These are phyloP conservation scores for Micoletzkya japonica DNA, from an alignment of 2,888 invertebrate species.

Conservation along the genomic window DNA sequence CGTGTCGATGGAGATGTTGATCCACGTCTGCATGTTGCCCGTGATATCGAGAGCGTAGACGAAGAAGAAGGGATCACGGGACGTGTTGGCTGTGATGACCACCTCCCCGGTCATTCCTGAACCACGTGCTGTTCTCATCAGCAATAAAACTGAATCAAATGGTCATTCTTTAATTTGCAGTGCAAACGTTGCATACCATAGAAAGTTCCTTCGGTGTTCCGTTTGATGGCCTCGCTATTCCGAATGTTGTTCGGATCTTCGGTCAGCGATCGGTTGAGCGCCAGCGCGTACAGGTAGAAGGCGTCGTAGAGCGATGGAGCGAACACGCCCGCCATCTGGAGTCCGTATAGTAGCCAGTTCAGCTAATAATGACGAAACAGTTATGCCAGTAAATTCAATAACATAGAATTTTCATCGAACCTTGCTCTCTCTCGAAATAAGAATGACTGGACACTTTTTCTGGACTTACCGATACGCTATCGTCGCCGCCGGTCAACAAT, in stretches of 20 bases:
- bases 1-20: background rate
- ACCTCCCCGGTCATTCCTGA: constrained; percentile 23
- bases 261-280: constrained; percentile 31
- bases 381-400: no score
- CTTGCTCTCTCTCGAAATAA: no score
- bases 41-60: background rate
- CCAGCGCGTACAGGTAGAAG: constrained; percentile 52
- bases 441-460: no score
- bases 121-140: no score
- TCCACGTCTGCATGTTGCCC: background rate
- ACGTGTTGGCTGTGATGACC: background rate
- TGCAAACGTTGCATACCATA: no score
- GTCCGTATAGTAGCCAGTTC: no score
- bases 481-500: background rate
- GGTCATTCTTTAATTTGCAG: no score
- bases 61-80: constrained; percentile 10
- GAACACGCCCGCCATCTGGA: constrained; percentile 28
- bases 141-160: no score
- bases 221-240: background rate
- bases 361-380: no score
- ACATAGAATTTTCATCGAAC: no score
- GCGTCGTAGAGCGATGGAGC: constrained; percentile 48
- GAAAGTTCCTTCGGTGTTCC: constrained; percentile 9
- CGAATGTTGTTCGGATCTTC: background rate
- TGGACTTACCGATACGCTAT: no score